These are phyloP conservation scores for Oligia strigilis DNA, from an alignment of 2,888 invertebrate genomes.

Conservation along the genomic window DNA sequence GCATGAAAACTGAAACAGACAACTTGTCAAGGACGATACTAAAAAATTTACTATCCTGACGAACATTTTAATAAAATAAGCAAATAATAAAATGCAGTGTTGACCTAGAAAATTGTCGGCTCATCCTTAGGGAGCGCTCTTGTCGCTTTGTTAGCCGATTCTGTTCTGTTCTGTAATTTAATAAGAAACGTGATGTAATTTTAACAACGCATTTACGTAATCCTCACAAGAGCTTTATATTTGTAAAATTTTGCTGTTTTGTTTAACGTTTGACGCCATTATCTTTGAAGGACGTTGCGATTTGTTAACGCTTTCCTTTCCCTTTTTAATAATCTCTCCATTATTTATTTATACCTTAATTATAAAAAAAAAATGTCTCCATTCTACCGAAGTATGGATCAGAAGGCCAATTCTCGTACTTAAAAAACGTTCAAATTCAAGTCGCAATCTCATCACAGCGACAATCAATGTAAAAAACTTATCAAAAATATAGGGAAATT, in stretches of 20 bases:
- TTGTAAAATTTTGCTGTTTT: constrained; percentile 54
- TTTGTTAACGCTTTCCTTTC: constrained; percentile 4
- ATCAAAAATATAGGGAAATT: neutral
- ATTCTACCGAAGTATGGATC: neutral
- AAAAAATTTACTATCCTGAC: constrained; percentile 55
- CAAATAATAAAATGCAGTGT: constrained; percentile 75
- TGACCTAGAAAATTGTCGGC: constrained; percentile 72
- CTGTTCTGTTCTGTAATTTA: constrained; percentile 77
- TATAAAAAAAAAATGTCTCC: neutral
- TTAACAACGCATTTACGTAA: constrained; percentile 64
- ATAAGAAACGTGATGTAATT: constrained; percentile 82
- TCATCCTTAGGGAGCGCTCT: constrained; percentile 73
- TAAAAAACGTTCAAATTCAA: neutral
- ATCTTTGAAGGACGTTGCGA: constrained; percentile 44
- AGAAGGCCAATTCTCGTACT: neutral
- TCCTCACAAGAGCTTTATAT: constrained; percentile 60
- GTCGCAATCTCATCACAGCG: neutral
- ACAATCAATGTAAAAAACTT: neutral
- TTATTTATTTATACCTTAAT: neutral
- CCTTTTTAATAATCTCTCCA: neutral
- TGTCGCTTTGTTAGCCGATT: constrained; percentile 73
- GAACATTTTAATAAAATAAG: constrained; percentile 69
- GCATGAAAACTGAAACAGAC: constrained; percentile 15
- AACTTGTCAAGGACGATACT: constrained; percentile 31
- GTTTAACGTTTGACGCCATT: constrained; percentile 54